Conservation (phyloP, 2,113 vertebrate species). For the Cephalophus harveyi region DNA sequence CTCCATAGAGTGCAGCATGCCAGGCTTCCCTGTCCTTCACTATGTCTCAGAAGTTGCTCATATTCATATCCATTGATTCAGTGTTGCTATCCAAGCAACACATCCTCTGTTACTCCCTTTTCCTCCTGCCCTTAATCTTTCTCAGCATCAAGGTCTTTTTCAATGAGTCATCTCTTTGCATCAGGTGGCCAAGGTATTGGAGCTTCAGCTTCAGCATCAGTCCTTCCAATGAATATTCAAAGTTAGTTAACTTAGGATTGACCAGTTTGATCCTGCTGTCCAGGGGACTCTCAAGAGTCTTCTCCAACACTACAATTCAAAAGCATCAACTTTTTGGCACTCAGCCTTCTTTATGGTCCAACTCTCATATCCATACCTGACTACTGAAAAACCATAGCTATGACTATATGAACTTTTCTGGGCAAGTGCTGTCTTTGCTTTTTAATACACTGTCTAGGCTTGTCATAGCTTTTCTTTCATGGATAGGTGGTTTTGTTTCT, state of each 20-base stretch:
- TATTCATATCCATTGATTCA: neutral
- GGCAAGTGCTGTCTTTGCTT: neutral
- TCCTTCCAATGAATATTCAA: neutral
- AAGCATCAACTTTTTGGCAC: neutral
- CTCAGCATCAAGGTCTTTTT: neutral
- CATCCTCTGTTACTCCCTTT: neutral
- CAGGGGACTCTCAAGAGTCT: neutral
- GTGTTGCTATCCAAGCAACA: neutral
- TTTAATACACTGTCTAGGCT: neutral
- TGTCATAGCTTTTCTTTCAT: neutral
- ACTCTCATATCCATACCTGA: neutral
- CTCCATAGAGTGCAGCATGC: neutral
- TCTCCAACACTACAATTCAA: neutral
- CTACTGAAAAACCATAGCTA: neutral
- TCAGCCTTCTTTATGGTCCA: neutral
- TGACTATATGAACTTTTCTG: rapidly evolving
- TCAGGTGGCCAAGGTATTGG: neutral
- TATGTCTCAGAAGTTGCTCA: neutral
- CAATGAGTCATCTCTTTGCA: neutral
- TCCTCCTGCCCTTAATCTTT: neutral
- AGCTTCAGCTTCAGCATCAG: neutral
- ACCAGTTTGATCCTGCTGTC: neutral
- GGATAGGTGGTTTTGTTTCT: neutral
- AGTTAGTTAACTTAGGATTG: neutral
- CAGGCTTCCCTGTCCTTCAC: neutral